phyloP scores from a whole-genome alignment of 2,113 vertebrate species.

The Alethe castanea region DNA sequence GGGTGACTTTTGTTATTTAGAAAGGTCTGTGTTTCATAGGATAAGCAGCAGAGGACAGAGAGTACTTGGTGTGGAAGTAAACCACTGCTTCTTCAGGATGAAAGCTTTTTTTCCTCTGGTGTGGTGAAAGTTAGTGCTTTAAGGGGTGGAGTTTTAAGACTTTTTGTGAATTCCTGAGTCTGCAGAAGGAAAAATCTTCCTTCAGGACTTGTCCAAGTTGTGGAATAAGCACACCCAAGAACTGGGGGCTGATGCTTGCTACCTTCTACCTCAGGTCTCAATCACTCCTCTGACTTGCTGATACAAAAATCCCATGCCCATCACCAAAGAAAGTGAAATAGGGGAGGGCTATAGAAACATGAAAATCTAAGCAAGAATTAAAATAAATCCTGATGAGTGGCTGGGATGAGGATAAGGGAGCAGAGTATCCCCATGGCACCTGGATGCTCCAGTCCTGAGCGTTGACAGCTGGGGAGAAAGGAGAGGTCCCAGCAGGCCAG shows the following conservation, averaged over 20 bases:
- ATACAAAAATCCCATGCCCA: neutral
- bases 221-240: neutral
- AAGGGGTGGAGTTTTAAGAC: neutral
- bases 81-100: rapidly evolving
- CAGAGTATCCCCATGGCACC: no score
- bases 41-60: neutral
- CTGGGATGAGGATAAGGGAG: neutral
- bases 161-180: neutral
- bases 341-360: neutral
- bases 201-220: neutral
- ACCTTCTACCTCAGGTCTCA: neutral
- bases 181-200: neutral
- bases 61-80: neutral
- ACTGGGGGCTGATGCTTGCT: neutral
- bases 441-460: neutral
- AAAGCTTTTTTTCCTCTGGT: neutral
- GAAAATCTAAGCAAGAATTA: neutral
- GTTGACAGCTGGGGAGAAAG: neutral
- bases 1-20: neutral
- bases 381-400: neutral
- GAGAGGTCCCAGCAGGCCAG: neutral
- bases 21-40: neutral
- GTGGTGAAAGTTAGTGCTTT: neutral
- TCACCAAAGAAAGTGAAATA: neutral
- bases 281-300: neutral